These are phyloP conservation scores for Archaeoteleia sp. DNA, from an alignment of 2,888 invertebrate genomes.

Conservation along the genomic window DNA sequence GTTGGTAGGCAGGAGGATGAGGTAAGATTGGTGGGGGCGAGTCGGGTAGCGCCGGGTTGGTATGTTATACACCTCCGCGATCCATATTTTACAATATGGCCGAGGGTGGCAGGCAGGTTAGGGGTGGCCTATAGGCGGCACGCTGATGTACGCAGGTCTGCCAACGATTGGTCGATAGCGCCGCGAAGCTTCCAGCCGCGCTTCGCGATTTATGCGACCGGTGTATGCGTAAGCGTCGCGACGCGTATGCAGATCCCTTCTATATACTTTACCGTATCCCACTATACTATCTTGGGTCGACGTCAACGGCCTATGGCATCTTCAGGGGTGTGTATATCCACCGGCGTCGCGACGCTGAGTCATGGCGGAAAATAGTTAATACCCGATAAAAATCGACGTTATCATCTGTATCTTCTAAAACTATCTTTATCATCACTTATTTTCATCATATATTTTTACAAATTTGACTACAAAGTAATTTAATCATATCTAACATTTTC, in stretches of 20 bases:
- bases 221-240: slow-evolving; percentile 52
- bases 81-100: slow-evolving; percentile 75
- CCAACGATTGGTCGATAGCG: slow-evolving; percentile 73
- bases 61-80: slow-evolving; percentile 71
- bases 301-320: no score
- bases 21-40: slow-evolving; percentile 45
- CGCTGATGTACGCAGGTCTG: slow-evolving; percentile 73
- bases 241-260: slow-evolving; percentile 53
- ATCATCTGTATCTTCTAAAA: no score
- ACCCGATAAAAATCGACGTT: no score
- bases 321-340: no score
- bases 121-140: slow-evolving; percentile 71
- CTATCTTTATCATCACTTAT: no score
- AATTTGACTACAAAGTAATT: no score
- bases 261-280: no score
- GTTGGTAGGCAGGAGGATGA: slow-evolving; percentile 19
- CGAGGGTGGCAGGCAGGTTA: slow-evolving; percentile 64
- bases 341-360: no score
- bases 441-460: no score
- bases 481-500: no score
- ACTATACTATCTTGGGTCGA: no score
- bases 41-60: slow-evolving; percentile 56
- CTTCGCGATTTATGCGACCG: slow-evolving; percentile 47
- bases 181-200: slow-evolving; percentile 64
- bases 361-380: no score